phyloP scores from a whole-genome alignment of 2,888 invertebrate genomes.

The Argyresthia albistria region DNA sequence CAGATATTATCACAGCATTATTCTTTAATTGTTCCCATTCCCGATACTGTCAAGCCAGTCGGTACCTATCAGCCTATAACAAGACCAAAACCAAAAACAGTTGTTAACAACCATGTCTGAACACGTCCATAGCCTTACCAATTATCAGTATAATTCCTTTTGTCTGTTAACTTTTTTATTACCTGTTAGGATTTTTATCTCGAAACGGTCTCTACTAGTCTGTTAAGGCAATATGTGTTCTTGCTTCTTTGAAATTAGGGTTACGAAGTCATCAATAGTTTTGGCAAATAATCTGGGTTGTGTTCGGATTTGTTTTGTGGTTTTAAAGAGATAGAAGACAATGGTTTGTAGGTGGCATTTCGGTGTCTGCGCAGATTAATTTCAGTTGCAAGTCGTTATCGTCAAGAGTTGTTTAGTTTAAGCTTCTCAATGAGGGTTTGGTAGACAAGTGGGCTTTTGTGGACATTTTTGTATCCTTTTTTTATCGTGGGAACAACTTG shows the following conservation, averaged over 20 bases:
- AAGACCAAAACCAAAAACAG: no score
- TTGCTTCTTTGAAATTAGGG: neutral
- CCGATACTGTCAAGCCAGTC: no score
- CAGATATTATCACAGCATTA: no score
- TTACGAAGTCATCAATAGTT: no score
- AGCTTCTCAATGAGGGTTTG: neutral
- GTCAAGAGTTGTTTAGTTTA: neutral
- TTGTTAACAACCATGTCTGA: neutral
- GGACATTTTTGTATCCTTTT: no score
- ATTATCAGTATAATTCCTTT: neutral
- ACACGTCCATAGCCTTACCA: neutral
- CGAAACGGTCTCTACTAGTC: neutral
- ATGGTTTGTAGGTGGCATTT: neutral
- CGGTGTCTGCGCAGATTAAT: constrained; percentile 1
- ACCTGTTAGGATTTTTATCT: neutral
- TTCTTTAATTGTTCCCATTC: no score
- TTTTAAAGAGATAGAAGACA: neutral
- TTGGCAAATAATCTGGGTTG: neutral
- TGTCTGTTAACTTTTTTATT: neutral
- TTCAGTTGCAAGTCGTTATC: neutral
- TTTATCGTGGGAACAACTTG: neutral
- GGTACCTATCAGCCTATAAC: no score
- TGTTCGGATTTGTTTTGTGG: neutral
- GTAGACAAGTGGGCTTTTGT: neutral
- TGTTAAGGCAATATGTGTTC: neutral